Evolutionary conservation across 2,888 invertebrate species (phyloP).

Genomic region (Drosophila recens): DNA sequence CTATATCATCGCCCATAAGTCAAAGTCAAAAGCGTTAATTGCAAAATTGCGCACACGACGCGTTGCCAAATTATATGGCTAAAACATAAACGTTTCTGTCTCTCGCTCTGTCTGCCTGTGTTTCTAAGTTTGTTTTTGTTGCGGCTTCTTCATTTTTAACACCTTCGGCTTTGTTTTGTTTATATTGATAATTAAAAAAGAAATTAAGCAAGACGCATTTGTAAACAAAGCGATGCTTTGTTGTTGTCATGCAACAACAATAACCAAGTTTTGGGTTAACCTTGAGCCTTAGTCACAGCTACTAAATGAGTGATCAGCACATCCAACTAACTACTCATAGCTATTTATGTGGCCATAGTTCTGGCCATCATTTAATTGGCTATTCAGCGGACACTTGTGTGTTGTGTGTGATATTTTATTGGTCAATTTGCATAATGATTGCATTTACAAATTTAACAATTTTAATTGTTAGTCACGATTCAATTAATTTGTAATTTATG

Average conservation of each 20-base stretch:
- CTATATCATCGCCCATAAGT: constrained; percentile 48
- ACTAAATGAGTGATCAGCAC: constrained; percentile 25
- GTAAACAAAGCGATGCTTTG: constrained; percentile 58
- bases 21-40: constrained; percentile 48
- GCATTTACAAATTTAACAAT: constrained; percentile 37
- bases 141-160: constrained; percentile 56
- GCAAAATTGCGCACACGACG: constrained; percentile 57
- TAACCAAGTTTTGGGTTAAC: constrained; percentile 13
- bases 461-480: constrained; percentile 60
- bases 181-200: constrained; percentile 59
- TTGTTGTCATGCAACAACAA: constrained; percentile 19
- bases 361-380: constrained; percentile 27
- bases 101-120: neutral
- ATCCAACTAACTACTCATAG: neutral
- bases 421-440: constrained; percentile 70
- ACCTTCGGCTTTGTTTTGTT: constrained; percentile 41
- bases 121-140: constrained; percentile 2
- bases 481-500: constrained; percentile 59
- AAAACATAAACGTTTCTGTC: constrained; percentile 24
- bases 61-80: constrained; percentile 60
- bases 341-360: constrained; percentile 18
- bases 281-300: constrained; percentile 17
- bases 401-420: constrained; percentile 47
- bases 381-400: constrained; percentile 8
- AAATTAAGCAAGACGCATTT: constrained; percentile 57